Base-by-base conservation (phyloP, 1,140 invertebrate species). In the Grapholita molesta region DNA sequence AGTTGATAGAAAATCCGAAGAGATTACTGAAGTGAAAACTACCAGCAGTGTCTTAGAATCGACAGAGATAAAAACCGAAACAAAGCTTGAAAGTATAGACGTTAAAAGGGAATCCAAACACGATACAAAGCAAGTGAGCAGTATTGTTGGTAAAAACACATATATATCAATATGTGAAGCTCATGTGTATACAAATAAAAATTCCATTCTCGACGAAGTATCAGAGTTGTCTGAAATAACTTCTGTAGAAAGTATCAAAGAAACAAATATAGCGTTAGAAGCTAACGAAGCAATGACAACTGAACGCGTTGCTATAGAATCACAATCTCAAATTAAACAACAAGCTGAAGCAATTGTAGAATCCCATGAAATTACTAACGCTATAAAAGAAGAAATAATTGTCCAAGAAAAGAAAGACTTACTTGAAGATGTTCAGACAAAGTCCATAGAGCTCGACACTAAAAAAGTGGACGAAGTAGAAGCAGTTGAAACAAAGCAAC, bases 131-230 rank as follows among this genome's bases (percentile, higher is more conserved):
- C 28, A 70, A 55, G 12, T 65, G 69, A 70, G 24, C 52, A 28
- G 55, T 30, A 76, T 81, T 69, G 68, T 80, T 7, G 75, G 69
- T 3, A 80, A 77, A 35, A 72, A 83, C 30, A 87, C 74, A 5
- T 91, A 90, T 25, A 70, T 87, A 33, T 88, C 89, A 6, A 83
- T 88, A 38, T 88, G 90, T 66, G 86, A 91, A 75, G 71, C 88
- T 24, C 89, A 90, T 64, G 80, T 86, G 23, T 89, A 86, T 57
- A 89, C 88, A 30, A 89, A 91, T 57, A 82, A 83, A 72, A 78
- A 90, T 33, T 83, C 80, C 15, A 85, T 91, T 25, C 77, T 86
- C 33, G 75, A 81, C 61, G 75, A 79, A 67, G 33, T 74, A 33
- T 48, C 64, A 8, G 70, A 74, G 64, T 72, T 80, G 38, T 82